Conservation (phyloP, 2,888 invertebrate genomes). For the Acleris emargana region DNA sequence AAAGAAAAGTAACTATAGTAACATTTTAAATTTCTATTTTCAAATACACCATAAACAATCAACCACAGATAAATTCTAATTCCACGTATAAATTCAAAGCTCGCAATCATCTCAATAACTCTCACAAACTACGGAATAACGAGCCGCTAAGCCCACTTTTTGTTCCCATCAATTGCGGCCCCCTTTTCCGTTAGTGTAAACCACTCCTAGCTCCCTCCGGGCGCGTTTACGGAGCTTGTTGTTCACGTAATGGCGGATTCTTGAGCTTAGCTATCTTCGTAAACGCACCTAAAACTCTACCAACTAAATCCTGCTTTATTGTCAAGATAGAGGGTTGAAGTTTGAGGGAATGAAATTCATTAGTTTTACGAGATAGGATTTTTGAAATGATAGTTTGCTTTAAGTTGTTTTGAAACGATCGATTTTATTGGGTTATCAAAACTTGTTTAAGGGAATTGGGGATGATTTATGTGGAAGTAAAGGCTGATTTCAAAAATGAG, state of each 20-base stretch:
- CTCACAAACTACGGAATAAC: slow-evolving; percentile 32
- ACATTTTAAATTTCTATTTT: too few species aligned
- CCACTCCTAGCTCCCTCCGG: slow-evolving; percentile 31
- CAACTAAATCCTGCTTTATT: slow-evolving; percentile 2
- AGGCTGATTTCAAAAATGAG: too few species aligned
- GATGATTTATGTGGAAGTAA: neutral
- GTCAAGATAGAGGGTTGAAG: neutral
- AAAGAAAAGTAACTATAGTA: too few species aligned
- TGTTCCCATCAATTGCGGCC: slow-evolving; percentile 25
- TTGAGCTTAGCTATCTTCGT: slow-evolving; percentile 35
- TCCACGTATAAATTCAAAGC: neutral
- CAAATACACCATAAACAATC: too few species aligned
- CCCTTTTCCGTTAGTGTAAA: slow-evolving; percentile 32
- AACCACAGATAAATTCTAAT: too few species aligned
- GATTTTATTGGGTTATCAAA: slow-evolving; percentile 11
- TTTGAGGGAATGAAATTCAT: slow-evolving; percentile 1
- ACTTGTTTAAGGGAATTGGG: slow-evolving; percentile 6
- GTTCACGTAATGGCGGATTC: slow-evolving; percentile 37
- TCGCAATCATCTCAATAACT: slow-evolving; percentile 27
- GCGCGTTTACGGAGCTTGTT: slow-evolving; percentile 37
- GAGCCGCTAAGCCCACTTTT: slow-evolving; percentile 31
- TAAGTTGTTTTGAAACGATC: slow-evolving; percentile 6
- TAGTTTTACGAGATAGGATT: slow-evolving; percentile 18
- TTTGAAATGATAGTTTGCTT: slow-evolving; percentile 27
- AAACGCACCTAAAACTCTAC: slow-evolving; percentile 19